Base-by-base conservation (phyloP, 2,797 vertebrate genomes). In the Lycodopsis pacificus region DNA sequence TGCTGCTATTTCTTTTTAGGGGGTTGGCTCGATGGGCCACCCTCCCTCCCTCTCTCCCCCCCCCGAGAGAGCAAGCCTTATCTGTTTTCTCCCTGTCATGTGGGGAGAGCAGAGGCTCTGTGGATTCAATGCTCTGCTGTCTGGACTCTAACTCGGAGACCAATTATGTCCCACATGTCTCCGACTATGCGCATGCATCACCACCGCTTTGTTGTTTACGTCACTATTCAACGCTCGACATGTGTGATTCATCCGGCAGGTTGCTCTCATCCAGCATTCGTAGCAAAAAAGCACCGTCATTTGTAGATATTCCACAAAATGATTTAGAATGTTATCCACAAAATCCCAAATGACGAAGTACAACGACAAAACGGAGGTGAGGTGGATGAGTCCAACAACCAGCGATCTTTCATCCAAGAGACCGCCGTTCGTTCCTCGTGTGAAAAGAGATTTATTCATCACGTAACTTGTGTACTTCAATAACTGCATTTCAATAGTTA, bases 41-140 rank as follows among this genome's bases (percentile, higher is more conserved):
- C 91, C 91, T 82, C 90, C 79, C 85, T 77, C 84, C 90, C 32
- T 34, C 32, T 34, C 32, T 34, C 32, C 78, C 83, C 78, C 83
- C 88, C 74, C 73, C 88, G 74, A 34, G 88, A 88, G 89, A 92
- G 84, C 54, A 70, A 78, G 86, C 85, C 90, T 91, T 91, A 93
- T 94, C 89, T 91, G 90, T 93, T 92, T 91, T 88, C 86, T 92
- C 81, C 84, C 83, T 91, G 93, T 93, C 93, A 88, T 89, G 62
- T 65, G 40, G 82, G 56, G 27, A 84, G 80, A 88, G 78, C 79
- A 87, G 80, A 77, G 75, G 70, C 83, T 86, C 85, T 72, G 82
- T 78, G 84, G 76, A 88, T 89, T 84, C 90, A 89, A 59, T 81
- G 82, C 77, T 89, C 64, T 15, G 71, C 82, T 84, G 87, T 87